Percentiles rank a stretch among this genome's conserved stretches.
phyloP scores from a whole-genome alignment of 1,140 invertebrate species.

The Mesaphorura yosii region DNA sequence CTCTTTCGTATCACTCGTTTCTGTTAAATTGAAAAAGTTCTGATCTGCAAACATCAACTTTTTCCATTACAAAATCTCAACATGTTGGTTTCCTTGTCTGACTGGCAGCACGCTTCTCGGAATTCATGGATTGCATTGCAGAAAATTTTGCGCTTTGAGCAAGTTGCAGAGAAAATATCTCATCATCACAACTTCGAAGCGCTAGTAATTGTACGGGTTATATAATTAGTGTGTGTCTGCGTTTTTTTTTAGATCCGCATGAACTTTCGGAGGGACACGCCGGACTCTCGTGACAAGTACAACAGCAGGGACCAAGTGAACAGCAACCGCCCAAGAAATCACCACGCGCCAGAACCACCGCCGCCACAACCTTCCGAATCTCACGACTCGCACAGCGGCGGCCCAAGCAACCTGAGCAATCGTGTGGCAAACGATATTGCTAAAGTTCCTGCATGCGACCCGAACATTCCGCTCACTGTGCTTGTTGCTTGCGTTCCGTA shows the following conservation, averaged over 20 bases:
- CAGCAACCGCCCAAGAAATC: constrained; percentile 26
- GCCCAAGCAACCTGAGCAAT: neutral
- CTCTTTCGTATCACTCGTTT: too few relatives aligned
- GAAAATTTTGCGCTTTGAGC: neutral
- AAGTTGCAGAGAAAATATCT: neutral
- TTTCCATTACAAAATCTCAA: too few relatives aligned
- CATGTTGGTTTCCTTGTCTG: too few relatives aligned
- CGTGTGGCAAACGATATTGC: neutral
- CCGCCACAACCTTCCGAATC: neutral
- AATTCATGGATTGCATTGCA: neutral
- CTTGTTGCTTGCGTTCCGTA: constrained; percentile 15
- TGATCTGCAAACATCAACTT: too few relatives aligned
- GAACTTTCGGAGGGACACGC: constrained; percentile 27
- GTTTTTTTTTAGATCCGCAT: constrained; percentile 24
- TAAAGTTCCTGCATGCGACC: neutral
- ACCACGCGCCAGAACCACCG: constrained; percentile 25
- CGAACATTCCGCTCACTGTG: neutral
- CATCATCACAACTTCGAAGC: neutral
- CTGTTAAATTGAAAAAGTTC: too few relatives aligned
- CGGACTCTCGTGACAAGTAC: constrained; percentile 11
- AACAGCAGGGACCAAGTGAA: constrained; percentile 22
- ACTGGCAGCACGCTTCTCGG: too few relatives aligned
- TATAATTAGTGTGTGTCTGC: neutral
- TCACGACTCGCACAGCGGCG: neutral
- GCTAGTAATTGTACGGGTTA: neutral